Evolutionary conservation across 2,888 invertebrate genomes (phyloP).

Genomic region (Acleris laterana): DNA sequence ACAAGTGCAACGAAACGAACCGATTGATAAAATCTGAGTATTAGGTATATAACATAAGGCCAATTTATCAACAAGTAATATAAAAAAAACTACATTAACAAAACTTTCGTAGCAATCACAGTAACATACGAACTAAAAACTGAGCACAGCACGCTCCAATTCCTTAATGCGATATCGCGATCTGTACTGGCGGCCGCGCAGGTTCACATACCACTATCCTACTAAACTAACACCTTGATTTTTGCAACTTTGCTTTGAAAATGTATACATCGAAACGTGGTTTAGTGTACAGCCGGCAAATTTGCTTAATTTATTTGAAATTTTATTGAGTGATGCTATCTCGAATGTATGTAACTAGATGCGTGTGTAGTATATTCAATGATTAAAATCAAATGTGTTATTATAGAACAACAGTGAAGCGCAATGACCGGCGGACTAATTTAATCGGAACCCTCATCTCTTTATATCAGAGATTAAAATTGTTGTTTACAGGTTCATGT

Average conservation of each 20-base stretch:
- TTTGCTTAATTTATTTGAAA: background rate
- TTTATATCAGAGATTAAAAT: no score
- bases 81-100: conserved; percentile 3
- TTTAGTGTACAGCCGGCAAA: background rate
- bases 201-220: conserved; percentile 18
- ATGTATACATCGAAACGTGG: conserved; percentile 3
- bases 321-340: background rate
- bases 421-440: no score
- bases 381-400: no score
- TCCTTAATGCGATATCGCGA: conserved; percentile 42
- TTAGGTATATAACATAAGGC: background rate
- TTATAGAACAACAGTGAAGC: no score
- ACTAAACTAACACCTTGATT: background rate
- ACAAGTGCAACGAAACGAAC: no score
- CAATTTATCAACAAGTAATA: no score
- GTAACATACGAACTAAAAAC: conserved; percentile 37
- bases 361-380: background rate
- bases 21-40: no score
- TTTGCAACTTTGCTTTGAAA: background rate
- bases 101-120: conserved; percentile 22
- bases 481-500: no score
- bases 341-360: background rate
- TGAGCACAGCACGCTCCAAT: conserved; percentile 43
- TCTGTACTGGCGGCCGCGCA: conserved; percentile 20
- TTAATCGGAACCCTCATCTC: no score